These are phyloP conservation scores for Luperina testacea DNA, from an alignment of 2,888 invertebrate genomes.

Conservation along the genomic window DNA sequence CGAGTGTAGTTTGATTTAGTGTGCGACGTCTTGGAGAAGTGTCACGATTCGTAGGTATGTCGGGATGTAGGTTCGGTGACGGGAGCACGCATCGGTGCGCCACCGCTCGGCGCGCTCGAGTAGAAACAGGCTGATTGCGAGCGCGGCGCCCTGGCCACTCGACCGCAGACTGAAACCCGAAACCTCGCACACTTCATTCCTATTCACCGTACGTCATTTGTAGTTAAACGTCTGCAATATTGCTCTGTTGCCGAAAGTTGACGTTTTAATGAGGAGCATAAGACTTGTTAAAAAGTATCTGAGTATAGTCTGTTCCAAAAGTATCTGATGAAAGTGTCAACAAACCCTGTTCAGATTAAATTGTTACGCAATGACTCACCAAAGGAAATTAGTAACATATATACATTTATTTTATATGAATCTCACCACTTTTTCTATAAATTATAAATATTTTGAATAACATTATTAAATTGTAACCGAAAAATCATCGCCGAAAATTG, in stretches of 20 bases:
- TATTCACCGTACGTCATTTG: constrained; percentile 68
- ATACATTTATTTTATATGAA: neutral
- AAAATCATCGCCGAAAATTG: neutral
- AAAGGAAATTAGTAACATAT: neutral
- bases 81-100: constrained; percentile 58
- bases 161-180: constrained; percentile 84
- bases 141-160: constrained; percentile 78
- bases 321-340: too few relatives aligned
- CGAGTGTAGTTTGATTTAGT: constrained; percentile 42
- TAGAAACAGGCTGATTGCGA: constrained; percentile 78
- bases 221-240: constrained; percentile 68
- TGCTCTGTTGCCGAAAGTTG: constrained; percentile 53
- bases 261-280: constrained; percentile 18
- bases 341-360: neutral
- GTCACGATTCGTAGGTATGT: constrained; percentile 20
- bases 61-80: constrained; percentile 54
- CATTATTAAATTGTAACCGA: neutral
- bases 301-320: neutral
- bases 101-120: constrained; percentile 69
- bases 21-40: constrained; percentile 33
- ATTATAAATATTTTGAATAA: neutral
- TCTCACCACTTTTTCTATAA: neutral
- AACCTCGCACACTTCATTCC: constrained; percentile 74
- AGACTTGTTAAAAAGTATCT: constrained; percentile 1
- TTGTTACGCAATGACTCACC: neutral